A percentile compares a stretch with the other conserved stretches of the same genome.
Evolutionary conservation across 2,113 vertebrate genomes (phyloP).

Genomic region (Nycticryphes semicollaris): DNA sequence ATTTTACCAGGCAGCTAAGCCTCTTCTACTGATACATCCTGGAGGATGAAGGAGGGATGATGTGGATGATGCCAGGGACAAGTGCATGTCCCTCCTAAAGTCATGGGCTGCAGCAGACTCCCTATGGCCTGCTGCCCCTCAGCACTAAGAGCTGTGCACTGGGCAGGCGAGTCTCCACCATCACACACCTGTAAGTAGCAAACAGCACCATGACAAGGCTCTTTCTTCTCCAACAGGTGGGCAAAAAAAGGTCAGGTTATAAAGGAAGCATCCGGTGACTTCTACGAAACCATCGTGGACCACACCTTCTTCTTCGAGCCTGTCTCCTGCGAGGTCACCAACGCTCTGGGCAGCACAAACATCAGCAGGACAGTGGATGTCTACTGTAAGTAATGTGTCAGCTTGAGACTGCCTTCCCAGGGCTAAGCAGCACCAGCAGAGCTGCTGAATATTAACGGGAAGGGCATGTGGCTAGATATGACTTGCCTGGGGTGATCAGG

Average conservation of each 20-base stretch:
- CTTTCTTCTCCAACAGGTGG: constrained; percentile 81
- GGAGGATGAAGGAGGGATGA: neutral
- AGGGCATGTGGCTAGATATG: neutral
- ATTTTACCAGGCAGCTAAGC: too few relatives aligned
- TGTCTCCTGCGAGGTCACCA: constrained; percentile 96
- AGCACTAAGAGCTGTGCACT: neutral
- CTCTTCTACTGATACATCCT: too few relatives aligned
- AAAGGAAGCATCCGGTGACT: constrained; percentile 90
- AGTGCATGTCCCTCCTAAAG: neutral
- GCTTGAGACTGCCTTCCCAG: neutral
- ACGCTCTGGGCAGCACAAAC: constrained; percentile 94
- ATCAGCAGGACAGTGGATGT: constrained; percentile 96
- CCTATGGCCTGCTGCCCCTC: neutral
- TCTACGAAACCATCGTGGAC: constrained; percentile 91
- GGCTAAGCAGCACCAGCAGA: neutral
- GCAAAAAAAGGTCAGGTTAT: constrained; percentile 93
- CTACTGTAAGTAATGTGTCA: constrained; percentile 85
- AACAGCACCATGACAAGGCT: accelerated
- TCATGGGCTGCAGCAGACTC: neutral
- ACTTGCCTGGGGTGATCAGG: neutral
- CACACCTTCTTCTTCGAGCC: constrained; percentile 95
- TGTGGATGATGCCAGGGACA: accelerated
- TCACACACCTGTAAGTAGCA: accelerated
- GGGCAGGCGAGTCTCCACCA: accelerated
- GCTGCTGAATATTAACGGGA: neutral